Base-by-base conservation (phyloP, 2,888 invertebrate genomes). In the Cabera pusaria region DNA sequence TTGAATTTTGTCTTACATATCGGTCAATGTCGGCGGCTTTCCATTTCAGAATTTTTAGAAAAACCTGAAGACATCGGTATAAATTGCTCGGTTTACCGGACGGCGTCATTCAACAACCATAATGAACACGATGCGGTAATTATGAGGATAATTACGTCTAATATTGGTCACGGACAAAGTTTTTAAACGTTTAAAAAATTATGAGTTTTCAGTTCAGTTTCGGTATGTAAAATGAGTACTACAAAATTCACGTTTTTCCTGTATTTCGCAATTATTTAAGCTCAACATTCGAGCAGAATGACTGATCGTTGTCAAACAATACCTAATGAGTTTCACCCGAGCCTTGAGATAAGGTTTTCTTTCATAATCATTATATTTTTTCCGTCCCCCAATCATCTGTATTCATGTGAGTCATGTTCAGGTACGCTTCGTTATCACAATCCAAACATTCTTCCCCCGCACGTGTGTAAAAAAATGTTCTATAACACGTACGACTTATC, bases 1-100 rank as follows among this genome's bases (percentile, higher is more conserved):
- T 80, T 77, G 78, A 82, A 78, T 81, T 80, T 78, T 75, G 70
- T 68, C 51, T 46, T 38, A 64, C 72, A 78, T 72, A 74, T 81
- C 77, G 82, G 83, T 85, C 85, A 83, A 82, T 81, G 85, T 72
- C 83, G 72, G 49, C 40, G 61, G 76, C 71, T 82, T 78, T 80
- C 77, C 69, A 74, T 80, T 82, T 72, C 68, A n/a, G 31, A 62
- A 64, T 58, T 44, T 45, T 37, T 57, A 65, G 50, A 33, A 65
- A 51, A 33, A 8, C 19, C 49, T 32, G 16, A 10, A 32, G 35
- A 31, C 49, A 50, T 43, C 49, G 54, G 50, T 46, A 44, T 25
- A 37, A 48, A 42, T 48, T 45, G 25, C 35, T 36, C 31, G 43
- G 51, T 51, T 49, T 41, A 44, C 40, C 41, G 31, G 56, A 46